Conservation (phyloP, 2,888 invertebrate genomes). For the Brassicogethes aeneus region DNA sequence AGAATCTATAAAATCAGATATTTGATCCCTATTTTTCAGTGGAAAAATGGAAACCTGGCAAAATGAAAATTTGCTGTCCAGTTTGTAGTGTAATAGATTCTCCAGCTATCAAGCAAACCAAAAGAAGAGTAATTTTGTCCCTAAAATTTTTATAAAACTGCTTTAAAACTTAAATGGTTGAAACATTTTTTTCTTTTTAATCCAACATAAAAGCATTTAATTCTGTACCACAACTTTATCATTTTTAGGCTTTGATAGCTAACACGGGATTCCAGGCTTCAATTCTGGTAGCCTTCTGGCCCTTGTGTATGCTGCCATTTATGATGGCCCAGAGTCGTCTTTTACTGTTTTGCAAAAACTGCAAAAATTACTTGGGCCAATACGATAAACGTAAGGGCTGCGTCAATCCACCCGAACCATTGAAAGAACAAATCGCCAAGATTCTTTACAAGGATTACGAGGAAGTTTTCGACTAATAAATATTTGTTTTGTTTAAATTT, state of each 20-base stretch:
- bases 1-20: no score
- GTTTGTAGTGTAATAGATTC: background rate
- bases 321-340: background rate
- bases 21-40: background rate
- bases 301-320: background rate
- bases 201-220: no score
- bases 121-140: background rate
- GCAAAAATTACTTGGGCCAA: background rate
- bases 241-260: background rate
- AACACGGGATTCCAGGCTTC: background rate
- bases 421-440: background rate
- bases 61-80: background rate
- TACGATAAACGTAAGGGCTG: background rate
- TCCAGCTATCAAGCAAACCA: background rate
- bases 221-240: background rate
- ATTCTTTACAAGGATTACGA: background rate
- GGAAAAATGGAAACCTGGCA: background rate
- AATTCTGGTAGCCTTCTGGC: background rate
- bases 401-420: background rate
- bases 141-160: no score
- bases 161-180: no score
- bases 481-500: no score
- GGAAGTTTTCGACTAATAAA: no score
- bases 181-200: no score
- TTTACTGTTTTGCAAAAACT: background rate